Percentiles rank a stretch among this genome's conserved stretches.
phyloP scores from a whole-genome alignment of 2,888 invertebrate genomes.

The Eugnorisma glareosa region DNA sequence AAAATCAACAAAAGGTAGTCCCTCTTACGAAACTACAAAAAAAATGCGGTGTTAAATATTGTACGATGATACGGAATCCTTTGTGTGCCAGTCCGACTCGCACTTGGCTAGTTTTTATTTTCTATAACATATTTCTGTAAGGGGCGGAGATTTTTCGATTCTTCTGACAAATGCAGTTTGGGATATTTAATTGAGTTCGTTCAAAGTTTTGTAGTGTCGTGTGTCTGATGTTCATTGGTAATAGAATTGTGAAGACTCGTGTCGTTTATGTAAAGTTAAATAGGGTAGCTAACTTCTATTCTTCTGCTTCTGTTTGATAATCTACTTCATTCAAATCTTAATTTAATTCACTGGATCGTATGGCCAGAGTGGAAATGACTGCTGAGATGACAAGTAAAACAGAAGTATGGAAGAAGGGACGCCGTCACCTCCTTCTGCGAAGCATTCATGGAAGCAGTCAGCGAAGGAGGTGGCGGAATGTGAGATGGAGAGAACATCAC shows the following conservation, averaged over 20 bases:
- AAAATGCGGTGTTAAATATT: not conserved
- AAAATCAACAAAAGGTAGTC: not conserved
- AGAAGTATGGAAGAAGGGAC: too few relatives aligned
- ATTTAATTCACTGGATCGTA: not conserved
- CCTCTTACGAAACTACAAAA: too few relatives aligned
- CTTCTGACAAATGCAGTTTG: conserved; percentile 79
- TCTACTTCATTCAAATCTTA: not conserved
- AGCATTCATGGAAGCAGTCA: too few relatives aligned
- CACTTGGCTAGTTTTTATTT: conserved; percentile 31
- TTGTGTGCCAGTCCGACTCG: not conserved
- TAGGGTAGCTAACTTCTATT: not conserved
- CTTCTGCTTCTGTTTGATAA: not conserved
- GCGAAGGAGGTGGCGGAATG: too few relatives aligned
- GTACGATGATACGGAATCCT: not conserved
- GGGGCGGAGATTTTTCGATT: conserved; percentile 71
- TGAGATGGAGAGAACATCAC: too few relatives aligned
- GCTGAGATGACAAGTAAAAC: too few relatives aligned
- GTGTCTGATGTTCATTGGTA: conserved; percentile 38
- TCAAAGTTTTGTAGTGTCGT: conserved; percentile 61
- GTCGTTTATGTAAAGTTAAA: conserved; percentile 2
- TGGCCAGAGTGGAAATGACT: too few relatives aligned
- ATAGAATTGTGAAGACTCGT: conserved; percentile 39
- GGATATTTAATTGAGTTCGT: conserved; percentile 78
- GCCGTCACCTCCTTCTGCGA: too few relatives aligned
- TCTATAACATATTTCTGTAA: conserved; percentile 51